Evolutionary conservation across 2,888 invertebrate genomes (phyloP).

Genomic region (Drosophila crucigera): DNA sequence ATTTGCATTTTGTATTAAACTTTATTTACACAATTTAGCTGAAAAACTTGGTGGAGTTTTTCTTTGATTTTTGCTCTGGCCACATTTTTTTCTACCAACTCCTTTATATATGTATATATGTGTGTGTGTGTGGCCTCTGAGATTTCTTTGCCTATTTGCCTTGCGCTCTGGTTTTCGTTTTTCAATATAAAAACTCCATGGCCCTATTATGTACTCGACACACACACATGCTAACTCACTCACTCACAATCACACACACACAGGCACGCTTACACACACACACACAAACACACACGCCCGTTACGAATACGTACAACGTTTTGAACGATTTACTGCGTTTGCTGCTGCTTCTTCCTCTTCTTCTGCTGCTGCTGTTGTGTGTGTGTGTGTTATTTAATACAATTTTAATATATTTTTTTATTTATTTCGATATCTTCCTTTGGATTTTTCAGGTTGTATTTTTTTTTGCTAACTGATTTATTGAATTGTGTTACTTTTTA

Average conservation of each 20-base stretch:
- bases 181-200: slow-evolving; percentile 77
- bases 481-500: slow-evolving; percentile 33
- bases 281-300: slow-evolving; percentile 53
- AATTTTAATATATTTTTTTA: slow-evolving; percentile 11
- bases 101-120: slow-evolving; percentile 17
- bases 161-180: slow-evolving; percentile 51
- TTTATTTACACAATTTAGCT: slow-evolving; percentile 51
- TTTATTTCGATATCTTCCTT: slow-evolving; percentile 14
- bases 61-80: slow-evolving; percentile 52
- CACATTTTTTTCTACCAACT: slow-evolving; percentile 63
- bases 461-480: slow-evolving; percentile 30
- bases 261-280: slow-evolving; percentile 45
- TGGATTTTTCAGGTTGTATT: slow-evolving; percentile 19
- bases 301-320: slow-evolving; percentile 61
- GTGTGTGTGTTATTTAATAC: slow-evolving; percentile 19
- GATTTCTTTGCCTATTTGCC: slow-evolving; percentile 31
- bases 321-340: slow-evolving; percentile 33
- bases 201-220: slow-evolving; percentile 79
- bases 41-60: slow-evolving; percentile 18
- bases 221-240: slow-evolving; percentile 65
- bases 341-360: slow-evolving; percentile 15
- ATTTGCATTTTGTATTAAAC: slow-evolving; percentile 23
- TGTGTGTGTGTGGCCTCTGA: slow-evolving; percentile 44
- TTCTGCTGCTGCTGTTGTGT: slow-evolving; percentile 23
- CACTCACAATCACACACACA: slow-evolving; percentile 55